Evolutionary conservation across 2,888 invertebrate genomes (phyloP).

Genomic region (Dinocampus coccinellae): DNA sequence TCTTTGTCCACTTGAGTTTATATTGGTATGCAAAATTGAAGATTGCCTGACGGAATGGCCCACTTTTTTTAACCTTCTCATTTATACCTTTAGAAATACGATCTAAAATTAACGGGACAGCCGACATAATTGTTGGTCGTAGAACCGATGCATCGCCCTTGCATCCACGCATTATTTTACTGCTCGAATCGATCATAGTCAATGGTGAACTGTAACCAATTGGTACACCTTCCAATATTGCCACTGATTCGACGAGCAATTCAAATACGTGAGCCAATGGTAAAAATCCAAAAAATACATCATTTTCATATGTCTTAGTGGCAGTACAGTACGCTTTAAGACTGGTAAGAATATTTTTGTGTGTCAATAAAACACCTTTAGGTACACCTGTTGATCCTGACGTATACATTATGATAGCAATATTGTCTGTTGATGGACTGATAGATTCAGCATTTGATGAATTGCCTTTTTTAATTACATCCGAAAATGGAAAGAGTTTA

Average conservation of each 20-base stretch:
- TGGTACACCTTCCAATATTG: conserved; percentile 86
- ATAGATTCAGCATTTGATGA: conserved; percentile 59
- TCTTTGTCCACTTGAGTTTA: conserved; percentile 87
- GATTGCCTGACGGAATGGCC: conserved; percentile 82
- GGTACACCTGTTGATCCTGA: conserved; percentile 97
- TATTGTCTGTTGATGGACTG: conserved; percentile 80
- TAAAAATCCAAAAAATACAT: conserved; percentile 93
- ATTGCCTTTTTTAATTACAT: conserved; percentile 75
- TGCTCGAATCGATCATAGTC: conserved; percentile 92
- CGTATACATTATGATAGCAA: conserved; percentile 99
- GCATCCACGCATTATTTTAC: conserved; percentile 95
- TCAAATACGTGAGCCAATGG: conserved; percentile 98
- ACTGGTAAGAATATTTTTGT: conserved; percentile 85
- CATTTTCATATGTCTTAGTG: conserved; percentile 79
- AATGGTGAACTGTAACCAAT: conserved; percentile 97
- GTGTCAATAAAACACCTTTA: conserved; percentile 88
- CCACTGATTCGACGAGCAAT: conserved; percentile 90
- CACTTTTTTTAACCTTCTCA: conserved; percentile 90
- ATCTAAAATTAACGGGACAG: conserved; percentile 98
- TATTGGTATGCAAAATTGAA: conserved; percentile 96
- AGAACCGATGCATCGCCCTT: conserved; percentile 94
- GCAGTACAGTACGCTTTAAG: conserved; percentile 86
- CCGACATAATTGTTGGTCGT: conserved; percentile 93
- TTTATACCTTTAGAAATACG: conserved; percentile 97
- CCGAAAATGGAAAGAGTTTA: conserved; percentile 80